Percentiles rank a stretch among this genome's conserved stretches.
phyloP scores from a whole-genome alignment of 2,797 vertebrate genomes.

The Petrocephalus sullivani region DNA sequence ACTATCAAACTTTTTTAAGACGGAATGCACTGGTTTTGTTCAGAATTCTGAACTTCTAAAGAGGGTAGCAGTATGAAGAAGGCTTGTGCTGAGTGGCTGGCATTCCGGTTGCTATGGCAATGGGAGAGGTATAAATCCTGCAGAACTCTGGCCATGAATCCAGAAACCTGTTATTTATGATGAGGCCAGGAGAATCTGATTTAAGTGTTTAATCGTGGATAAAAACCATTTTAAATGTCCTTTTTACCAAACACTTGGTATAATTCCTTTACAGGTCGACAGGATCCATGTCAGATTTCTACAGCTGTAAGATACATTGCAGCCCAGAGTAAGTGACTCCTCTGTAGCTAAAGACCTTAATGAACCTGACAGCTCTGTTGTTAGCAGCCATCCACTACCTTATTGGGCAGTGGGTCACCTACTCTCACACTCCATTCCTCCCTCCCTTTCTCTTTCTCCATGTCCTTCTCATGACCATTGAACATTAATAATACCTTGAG shows the following conservation, averaged over 20 bases:
- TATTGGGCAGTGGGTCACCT: not conserved
- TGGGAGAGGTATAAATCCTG: not conserved
- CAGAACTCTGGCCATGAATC: not conserved
- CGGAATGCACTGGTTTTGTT: not conserved
- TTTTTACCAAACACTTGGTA: not conserved
- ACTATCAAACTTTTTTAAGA: not conserved
- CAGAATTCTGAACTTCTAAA: not conserved
- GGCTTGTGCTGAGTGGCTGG: not conserved
- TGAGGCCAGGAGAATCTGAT: not conserved
- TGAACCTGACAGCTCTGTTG: not conserved
- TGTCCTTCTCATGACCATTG: not conserved
- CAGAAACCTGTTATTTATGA: not conserved
- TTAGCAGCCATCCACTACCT: not conserved
- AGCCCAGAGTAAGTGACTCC: not conserved
- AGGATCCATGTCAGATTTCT: not conserved
- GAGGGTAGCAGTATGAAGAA: not conserved
- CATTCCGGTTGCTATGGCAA: not conserved
- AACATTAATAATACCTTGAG: not conserved
- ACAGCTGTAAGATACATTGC: not conserved
- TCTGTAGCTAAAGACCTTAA: not conserved
- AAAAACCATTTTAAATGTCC: not conserved
- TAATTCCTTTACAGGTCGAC: not conserved
- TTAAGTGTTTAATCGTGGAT: not conserved
- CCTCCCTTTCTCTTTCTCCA: too few species aligned
- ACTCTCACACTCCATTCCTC: not conserved